A percentile compares a stretch with the other conserved stretches of the same genome.
These are phyloP conservation scores for Mustela nigripes DNA, from an alignment of 2,113 vertebrate genomes.

Conservation along the genomic window DNA sequence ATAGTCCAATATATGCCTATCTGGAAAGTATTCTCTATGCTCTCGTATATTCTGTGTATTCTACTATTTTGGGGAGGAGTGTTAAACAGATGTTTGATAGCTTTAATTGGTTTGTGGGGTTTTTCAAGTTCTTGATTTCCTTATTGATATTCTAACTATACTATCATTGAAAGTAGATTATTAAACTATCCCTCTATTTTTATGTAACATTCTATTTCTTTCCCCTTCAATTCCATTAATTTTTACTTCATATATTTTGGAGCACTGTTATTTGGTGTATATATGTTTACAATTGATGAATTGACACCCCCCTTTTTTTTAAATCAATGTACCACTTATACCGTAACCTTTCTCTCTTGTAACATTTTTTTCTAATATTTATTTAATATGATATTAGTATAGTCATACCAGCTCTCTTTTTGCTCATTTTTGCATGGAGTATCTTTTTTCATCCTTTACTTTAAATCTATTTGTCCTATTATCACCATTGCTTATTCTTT, in stretches of 20 bases:
- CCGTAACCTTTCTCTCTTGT: not conserved
- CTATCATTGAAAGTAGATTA: not conserved
- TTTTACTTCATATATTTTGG: not conserved
- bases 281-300: not conserved
- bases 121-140: not conserved
- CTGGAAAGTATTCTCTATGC: not conserved
- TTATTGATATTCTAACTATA: not conserved
- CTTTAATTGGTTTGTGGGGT: not conserved
- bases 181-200: not conserved
- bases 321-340: not conserved
- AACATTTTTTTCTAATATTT: not conserved
- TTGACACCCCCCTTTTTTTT: not conserved
- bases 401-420: not conserved
- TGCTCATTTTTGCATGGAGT: not conserved
- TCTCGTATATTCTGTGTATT: not conserved
- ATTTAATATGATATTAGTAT: not conserved
- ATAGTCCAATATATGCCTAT: not conserved
- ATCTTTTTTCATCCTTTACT: not conserved
- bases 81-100: not conserved
- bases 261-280: not conserved
- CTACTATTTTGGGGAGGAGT: not conserved
- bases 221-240: not conserved
- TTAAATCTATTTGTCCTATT: not conserved
- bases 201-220: not conserved
- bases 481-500: not conserved